Base-by-base conservation (phyloP, 2,888 invertebrate species). In the Platycheirus albimanus region DNA sequence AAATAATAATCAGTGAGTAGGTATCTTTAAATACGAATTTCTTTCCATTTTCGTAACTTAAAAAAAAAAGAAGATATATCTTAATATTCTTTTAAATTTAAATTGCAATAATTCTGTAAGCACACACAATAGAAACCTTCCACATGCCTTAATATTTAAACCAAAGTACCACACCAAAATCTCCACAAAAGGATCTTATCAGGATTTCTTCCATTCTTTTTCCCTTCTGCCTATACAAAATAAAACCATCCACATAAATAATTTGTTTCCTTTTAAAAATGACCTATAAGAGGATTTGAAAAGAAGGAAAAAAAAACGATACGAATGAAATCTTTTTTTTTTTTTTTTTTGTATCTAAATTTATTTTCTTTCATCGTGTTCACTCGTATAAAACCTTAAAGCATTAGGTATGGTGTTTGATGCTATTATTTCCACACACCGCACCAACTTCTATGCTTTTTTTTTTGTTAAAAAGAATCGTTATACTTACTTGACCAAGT, bases 201-300 rank as follows among this genome's bases (percentile, higher is more conserved):
- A 15, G 41, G 41, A 28, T 41, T 58, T 58, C 7, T n/a, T 38
- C 47, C 2, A n/a, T 17, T 51, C 36, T 41, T 13, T 13, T 13
- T 13, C n/a, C 38, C 13, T 3, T 41, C 30, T 11, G 7, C 2
- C 17, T n/a, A 45, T n/a, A 24, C 13, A 19, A 19, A 45, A 19
- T 19, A 19, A 13, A 49, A 49, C 20, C 30, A 43, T 30, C 15
- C 11, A 20, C 6, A 41, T 13, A 15, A 41, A 5, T 38, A 1
- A 19, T 38, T n/a, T 61, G 24, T 61, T 38, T 13, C 43, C 41
- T 30, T 28, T 61, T 45, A 30, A 45, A 61, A 61, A 30, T 61
- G 45, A 43, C 61, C 61, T 45, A 61, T 61, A 61, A 61, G 61
- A 61, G 61, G 61, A 61, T 61, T 61, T 61, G 61, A 3, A 45